Conservation (phyloP, 1,140 invertebrate species). For the Hylaeus anthracinus region DNA sequence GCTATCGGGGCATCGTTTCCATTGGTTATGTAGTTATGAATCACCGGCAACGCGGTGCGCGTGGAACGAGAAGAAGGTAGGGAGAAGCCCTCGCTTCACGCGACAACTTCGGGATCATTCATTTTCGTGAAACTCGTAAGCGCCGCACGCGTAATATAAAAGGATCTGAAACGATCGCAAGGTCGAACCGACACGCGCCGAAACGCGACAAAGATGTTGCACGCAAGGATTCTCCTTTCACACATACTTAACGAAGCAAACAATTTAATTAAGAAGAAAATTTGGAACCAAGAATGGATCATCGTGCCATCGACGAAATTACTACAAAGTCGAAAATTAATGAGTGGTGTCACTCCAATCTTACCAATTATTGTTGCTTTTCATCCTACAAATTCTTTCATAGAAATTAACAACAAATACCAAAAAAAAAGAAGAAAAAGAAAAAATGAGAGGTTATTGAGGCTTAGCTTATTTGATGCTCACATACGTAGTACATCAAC, state of each 20-base stretch:
- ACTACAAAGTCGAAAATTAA: no score
- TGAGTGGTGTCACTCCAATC: no score
- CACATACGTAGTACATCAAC: neutral
- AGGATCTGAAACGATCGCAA: conserved; percentile 17
- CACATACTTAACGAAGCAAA: no score
- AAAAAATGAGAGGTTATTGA: no score
- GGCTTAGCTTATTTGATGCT: neutral
- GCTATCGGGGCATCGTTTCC: no score
- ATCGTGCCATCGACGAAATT: no score
- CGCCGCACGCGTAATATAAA: neutral
- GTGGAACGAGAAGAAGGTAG: conserved; percentile 2
- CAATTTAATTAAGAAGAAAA: no score
- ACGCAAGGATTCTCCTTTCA: neutral
- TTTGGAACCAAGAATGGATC: no score
- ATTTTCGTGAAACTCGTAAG: conserved; percentile 30
- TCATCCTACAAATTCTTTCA: no score
- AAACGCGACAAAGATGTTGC: neutral
- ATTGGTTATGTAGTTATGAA: conserved; percentile 37
- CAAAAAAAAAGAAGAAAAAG: no score
- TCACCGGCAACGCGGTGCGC: conserved; percentile 21
- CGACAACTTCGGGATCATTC: conserved; percentile 13
- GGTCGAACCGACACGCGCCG: conserved; percentile 1
- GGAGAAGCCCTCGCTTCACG: conserved; percentile 18
- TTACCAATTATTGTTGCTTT: no score
- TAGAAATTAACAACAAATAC: no score